Evolutionary conservation across 2,113 vertebrate species (phyloP).

Genomic region (Tragelaphus strepsiceros): DNA sequence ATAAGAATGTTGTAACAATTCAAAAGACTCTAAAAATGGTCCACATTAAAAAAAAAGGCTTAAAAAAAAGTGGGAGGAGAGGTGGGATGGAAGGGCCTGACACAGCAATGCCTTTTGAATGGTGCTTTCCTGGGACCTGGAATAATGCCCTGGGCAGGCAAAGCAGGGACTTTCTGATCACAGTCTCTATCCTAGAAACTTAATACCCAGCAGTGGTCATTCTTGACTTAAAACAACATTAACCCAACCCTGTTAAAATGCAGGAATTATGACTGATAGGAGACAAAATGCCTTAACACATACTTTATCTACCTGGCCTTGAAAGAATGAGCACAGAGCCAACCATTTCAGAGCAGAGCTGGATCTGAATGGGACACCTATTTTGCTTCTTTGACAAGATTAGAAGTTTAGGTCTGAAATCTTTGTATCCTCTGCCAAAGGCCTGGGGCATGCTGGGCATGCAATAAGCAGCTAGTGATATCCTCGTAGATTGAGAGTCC

Average conservation of each 20-base stretch:
- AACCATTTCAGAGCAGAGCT: not conserved
- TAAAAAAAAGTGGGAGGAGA: not conserved
- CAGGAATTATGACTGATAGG: not conserved
- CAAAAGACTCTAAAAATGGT: not conserved
- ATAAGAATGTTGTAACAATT: not conserved
- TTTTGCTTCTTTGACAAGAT: not conserved
- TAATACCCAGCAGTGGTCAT: not conserved
- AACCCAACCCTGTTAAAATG: not conserved
- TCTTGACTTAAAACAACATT: not conserved
- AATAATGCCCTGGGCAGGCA: not conserved
- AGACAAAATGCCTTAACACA: not conserved
- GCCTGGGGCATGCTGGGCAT: not conserved
- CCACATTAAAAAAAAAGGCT: not conserved
- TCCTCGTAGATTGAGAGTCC: not conserved
- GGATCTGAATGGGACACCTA: not conserved
- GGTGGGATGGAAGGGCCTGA: not conserved
- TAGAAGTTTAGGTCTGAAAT: not conserved
- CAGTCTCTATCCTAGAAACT: not conserved
- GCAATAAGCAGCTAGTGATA: not conserved
- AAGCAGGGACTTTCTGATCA: not conserved
- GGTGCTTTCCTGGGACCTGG: not conserved
- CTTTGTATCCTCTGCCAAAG: not conserved
- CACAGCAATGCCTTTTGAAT: not conserved
- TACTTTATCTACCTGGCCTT: not conserved
- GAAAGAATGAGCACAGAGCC: not conserved